A percentile compares a stretch with the other conserved stretches of the same genome.
Conservation (phyloP, 2,113 vertebrate genomes). For the Coregonus clupeaformis region DNA sequence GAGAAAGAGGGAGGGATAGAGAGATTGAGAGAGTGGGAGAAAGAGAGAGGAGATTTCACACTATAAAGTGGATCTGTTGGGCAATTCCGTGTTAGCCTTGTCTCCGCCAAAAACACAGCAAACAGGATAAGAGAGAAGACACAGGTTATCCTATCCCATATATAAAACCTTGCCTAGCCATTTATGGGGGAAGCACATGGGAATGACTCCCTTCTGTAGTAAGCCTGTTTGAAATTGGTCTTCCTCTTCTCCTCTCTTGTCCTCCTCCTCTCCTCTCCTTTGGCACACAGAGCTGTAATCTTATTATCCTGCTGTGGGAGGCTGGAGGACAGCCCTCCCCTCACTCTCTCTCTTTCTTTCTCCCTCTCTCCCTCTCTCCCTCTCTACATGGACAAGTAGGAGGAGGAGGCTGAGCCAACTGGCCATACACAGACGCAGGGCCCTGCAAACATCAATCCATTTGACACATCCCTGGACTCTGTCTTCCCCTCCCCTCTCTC, state of each 20-base stretch:
- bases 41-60: slow-evolving; percentile 5
- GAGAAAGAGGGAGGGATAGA: not conserved
- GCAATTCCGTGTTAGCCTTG: slow-evolving; percentile 33
- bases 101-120: slow-evolving; percentile 25
- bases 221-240: not conserved
- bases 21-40: slow-evolving; percentile 21
- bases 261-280: not conserved
- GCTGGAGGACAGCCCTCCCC: not conserved
- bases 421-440: not conserved
- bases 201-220: not conserved
- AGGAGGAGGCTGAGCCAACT: slow-evolving; percentile 1
- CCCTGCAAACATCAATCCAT: not conserved
- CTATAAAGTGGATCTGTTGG: slow-evolving; percentile 24
- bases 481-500: not conserved
- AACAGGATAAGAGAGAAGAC: slow-evolving; percentile 33
- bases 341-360: not conserved
- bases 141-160: slow-evolving; percentile 20
- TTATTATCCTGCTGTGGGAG: not conserved
- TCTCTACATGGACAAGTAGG: not conserved
- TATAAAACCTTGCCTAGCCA: not conserved
- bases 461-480: not conserved
- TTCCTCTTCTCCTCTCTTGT: not conserved
- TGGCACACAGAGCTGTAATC: not conserved
- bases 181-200: not conserved
- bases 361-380: not conserved